These are phyloP conservation scores for Diachasmimorpha longicaudata DNA, from an alignment of 1,140 invertebrate species.

Conservation along the genomic window DNA sequence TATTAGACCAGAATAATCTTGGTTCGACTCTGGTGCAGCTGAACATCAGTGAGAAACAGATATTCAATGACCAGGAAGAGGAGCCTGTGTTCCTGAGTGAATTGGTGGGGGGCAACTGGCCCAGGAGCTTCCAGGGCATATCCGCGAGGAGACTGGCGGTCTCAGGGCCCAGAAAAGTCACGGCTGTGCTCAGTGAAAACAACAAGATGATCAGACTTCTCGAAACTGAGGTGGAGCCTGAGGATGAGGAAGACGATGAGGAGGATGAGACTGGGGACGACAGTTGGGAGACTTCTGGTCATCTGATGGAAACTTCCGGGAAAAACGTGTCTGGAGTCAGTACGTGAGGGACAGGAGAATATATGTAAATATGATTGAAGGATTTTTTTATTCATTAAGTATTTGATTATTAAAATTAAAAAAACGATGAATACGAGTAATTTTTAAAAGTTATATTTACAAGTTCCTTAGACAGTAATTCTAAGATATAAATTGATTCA, in stretches of 20 bases:
- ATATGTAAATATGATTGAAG: neutral
- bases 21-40: slow-evolving; percentile 72
- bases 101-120: slow-evolving; percentile 62
- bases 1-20: slow-evolving; percentile 67
- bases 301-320: slow-evolving; percentile 53
- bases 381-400: neutral
- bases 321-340: neutral
- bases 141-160: slow-evolving; percentile 78
- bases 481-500: neutral
- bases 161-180: slow-evolving; percentile 86
- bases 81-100: slow-evolving; percentile 62
- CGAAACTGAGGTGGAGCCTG: slow-evolving; percentile 91
- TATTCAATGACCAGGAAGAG: slow-evolving; percentile 52
- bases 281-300: slow-evolving; percentile 20
- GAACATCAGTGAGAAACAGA: slow-evolving; percentile 59
- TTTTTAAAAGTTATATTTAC: neutral
- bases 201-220: slow-evolving; percentile 82
- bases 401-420: neutral
- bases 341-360: neutral
- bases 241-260: slow-evolving; percentile 83
- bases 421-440: neutral
- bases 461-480: neutral
- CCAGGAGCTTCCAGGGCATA: slow-evolving; percentile 75
- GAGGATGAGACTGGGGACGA: slow-evolving; percentile 57
- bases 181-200: slow-evolving; percentile 82